Base-by-base conservation (phyloP, 1,140 invertebrate species). In the Bombus sibiricus region DNA sequence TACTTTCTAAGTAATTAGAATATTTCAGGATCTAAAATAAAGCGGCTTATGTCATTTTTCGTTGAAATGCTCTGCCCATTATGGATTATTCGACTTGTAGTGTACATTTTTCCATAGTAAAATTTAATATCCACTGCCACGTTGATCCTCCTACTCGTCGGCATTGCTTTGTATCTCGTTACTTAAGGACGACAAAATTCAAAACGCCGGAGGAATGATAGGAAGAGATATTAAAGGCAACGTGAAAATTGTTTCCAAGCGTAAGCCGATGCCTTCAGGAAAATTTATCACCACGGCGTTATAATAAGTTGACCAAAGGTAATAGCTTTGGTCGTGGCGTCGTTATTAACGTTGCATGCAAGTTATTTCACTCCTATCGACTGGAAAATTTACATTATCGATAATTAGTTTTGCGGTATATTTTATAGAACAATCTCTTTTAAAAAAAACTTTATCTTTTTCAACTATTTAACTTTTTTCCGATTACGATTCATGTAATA, bases 271-370 rank as follows among this genome's bases (percentile, higher is more conserved):
- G 41, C 32, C 34, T 53, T 68, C 57, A 84, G 53, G 41, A 89
- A 79, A 86, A 83, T 89, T 86, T 86, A 83, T 89, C 59, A 37
- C 57, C 64, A 68, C 79, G 39, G 62, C 79, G 39, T 25, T 57
- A 39, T 86, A 62, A 73, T 86, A 88, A 88, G 57, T 68, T 41
- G 69, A 18, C 25, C 37, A 62, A 71, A 76, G 72, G 76, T 89
- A 86, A 89, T 47, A 73, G 59, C 62, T 28, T 83, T 68, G 41
- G 15, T 86, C 22, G 72, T 15, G 2, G 41, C 34, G 53, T 76
- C 43, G 75, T 89, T 89, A 89, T 83, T 89, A 89, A 86, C 80
- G 64, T 59, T 47, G 53, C 74, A 41, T 66, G 76, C 53, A 71
- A 37, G 53, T 86, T 89, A 86, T 81, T 76, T 80, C 39, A 37